phyloP scores from a whole-genome alignment of 2,797 vertebrate species.

The Chlorospingus semifuscus region DNA sequence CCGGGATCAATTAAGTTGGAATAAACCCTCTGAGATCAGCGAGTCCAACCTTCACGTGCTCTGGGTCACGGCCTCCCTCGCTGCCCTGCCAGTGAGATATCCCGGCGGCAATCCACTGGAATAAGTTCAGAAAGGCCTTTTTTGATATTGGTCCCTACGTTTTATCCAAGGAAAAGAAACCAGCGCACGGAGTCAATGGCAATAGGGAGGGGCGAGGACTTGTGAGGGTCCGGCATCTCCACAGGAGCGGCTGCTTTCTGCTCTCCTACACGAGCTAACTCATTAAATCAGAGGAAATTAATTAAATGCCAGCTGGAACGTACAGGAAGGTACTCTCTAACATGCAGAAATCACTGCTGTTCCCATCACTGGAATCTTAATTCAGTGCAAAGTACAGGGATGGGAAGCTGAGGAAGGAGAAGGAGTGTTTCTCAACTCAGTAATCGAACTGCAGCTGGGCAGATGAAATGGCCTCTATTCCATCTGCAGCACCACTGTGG shows the following conservation, averaged over 20 bases:
- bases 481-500: neutral
- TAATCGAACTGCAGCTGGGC: neutral
- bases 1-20: rapidly evolving
- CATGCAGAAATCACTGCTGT: neutral
- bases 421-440: neutral
- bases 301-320: neutral
- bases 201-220: neutral
- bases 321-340: neutral
- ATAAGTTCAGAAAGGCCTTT: neutral
- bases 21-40: no score
- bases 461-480: neutral
- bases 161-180: neutral
- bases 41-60: rapidly evolving
- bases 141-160: neutral
- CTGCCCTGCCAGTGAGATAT: rapidly evolving
- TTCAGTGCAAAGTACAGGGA: neutral
- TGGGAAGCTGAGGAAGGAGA: neutral
- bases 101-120: neutral
- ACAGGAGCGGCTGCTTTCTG: neutral
- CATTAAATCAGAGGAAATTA: neutral
- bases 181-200: rapidly evolving
- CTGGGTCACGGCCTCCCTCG: rapidly evolving
- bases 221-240: neutral
- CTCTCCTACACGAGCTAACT: neutral
- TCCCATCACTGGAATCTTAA: neutral